Conservation (phyloP, 2,888 invertebrate genomes). For the Phortica okadai region DNA sequence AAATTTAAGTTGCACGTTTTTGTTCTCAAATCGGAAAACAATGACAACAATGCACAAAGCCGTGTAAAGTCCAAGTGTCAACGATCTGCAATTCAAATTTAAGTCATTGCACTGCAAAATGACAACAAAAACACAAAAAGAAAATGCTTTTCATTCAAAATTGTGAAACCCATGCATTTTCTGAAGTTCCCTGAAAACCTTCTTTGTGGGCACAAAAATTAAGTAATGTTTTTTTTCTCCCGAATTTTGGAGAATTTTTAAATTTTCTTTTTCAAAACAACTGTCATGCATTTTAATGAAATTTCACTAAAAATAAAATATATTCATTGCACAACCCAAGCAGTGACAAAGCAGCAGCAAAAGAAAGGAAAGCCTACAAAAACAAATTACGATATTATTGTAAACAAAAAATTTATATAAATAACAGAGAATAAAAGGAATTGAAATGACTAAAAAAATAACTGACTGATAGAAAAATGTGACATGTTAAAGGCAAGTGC, state of each 20-base stretch:
- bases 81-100: constrained; percentile 24
- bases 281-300: background rate
- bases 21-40: too few species aligned
- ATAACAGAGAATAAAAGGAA: constrained; percentile 1
- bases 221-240: too few species aligned
- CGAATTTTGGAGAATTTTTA: background rate
- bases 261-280: background rate
- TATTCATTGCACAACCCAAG: background rate
- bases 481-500: background rate
- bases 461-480: background rate
- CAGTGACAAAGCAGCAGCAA: background rate
- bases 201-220: too few species aligned
- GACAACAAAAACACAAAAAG: background rate
- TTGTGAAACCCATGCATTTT: background rate
- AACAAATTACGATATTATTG: background rate
- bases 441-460: background rate
- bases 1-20: too few species aligned
- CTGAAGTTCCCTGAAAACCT: background rate
- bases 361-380: constrained; percentile 17
- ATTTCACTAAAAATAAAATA: background rate
- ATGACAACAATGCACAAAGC: background rate
- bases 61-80: constrained; percentile 8
- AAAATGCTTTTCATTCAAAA: too few species aligned
- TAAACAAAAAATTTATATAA: background rate
- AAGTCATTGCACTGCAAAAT: constrained; percentile 20